phyloP scores from a whole-genome alignment of 1,140 invertebrate species.

The Achatina immaculata region DNA sequence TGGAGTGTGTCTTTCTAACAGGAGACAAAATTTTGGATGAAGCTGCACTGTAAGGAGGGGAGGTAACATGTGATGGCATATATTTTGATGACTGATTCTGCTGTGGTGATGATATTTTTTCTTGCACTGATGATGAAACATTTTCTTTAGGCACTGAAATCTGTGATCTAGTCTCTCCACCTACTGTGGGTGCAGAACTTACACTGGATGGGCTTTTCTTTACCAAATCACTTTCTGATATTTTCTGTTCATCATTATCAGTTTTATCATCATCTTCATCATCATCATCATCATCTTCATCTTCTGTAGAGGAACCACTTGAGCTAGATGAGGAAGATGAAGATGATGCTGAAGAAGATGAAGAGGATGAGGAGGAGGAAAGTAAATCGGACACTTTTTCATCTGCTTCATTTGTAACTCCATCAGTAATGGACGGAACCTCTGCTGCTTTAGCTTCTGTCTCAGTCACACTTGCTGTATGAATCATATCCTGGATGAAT shows the following conservation, averaged over 20 bases:
- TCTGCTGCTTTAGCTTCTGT: background rate
- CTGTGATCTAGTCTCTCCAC: conserved; percentile 1
- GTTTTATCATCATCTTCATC: conserved; percentile 4
- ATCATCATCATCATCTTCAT: conserved; percentile 24
- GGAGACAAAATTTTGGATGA: background rate
- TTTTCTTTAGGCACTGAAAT: background rate
- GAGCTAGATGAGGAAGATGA: conserved; percentile 22
- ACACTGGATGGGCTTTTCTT: background rate
- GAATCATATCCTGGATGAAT: background rate
- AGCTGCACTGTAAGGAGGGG: background rate
- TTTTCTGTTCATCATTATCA: background rate
- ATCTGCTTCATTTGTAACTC: background rate
- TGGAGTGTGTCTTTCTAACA: background rate
- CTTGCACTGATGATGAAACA: background rate
- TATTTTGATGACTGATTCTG: background rate
- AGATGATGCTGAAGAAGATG: conserved; percentile 31
- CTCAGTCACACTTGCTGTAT: background rate
- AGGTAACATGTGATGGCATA: background rate
- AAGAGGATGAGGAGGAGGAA: background rate
- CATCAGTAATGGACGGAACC: background rate
- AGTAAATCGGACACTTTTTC: background rate
- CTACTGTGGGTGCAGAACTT: background rate
- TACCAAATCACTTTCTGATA: background rate
- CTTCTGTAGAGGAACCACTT: conserved; percentile 24
- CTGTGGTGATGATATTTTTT: background rate